These are phyloP conservation scores for Acanthurus leucopareius DNA, from an alignment of 2,797 vertebrate species.

Conservation along the genomic window DNA sequence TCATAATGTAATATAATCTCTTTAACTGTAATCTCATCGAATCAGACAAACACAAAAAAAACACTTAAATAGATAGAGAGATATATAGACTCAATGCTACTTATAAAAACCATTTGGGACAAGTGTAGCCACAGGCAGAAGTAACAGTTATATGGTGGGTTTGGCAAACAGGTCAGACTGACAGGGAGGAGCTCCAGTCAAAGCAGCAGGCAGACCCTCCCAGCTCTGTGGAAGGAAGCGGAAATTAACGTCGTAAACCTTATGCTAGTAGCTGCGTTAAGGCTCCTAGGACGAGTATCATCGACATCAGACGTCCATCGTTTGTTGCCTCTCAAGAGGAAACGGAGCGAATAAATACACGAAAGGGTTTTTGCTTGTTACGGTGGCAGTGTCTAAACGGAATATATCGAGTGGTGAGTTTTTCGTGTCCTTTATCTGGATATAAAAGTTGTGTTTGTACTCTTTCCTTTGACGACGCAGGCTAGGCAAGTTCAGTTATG, in stretches of 20 bases:
- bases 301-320: slow-evolving; percentile 57
- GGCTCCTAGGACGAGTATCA: slow-evolving; percentile 63
- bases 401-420: slow-evolving; percentile 74
- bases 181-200: slow-evolving; percentile 65
- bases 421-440: background rate
- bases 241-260: slow-evolving; percentile 78
- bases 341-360: slow-evolving; percentile 58
- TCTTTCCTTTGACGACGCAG: slow-evolving; percentile 60
- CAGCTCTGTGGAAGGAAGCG: slow-evolving; percentile 80
- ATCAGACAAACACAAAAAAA: too few relatives aligned
- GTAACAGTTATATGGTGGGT: background rate
- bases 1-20: too few relatives aligned
- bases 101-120: background rate
- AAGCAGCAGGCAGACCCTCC: slow-evolving; percentile 53
- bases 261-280: slow-evolving; percentile 68
- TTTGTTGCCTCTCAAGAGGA: slow-evolving; percentile 63
- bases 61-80: background rate
- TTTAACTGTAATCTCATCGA: too few relatives aligned
- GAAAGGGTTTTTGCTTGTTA: slow-evolving; percentile 35
- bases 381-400: slow-evolving; percentile 48
- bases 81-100: too few relatives aligned
- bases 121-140: background rate
- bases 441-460: slow-evolving; percentile 49
- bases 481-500: slow-evolving; percentile 62
- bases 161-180: slow-evolving; percentile 26